phyloP scores from a whole-genome alignment of 2,113 vertebrate species.

The Rhynchomys soricoides region DNA sequence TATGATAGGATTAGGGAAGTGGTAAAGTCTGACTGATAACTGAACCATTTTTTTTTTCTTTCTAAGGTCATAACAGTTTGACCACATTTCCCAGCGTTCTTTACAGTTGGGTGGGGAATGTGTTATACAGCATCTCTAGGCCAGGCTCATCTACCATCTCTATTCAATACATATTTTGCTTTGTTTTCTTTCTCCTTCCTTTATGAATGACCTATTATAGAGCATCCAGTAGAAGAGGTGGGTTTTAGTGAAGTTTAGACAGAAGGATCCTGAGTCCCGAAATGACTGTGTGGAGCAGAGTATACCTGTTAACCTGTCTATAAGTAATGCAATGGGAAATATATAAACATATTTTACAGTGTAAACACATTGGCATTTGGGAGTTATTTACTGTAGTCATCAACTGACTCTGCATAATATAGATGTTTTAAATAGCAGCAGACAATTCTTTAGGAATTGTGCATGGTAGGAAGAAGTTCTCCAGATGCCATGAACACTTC shows the following conservation, averaged over 20 bases:
- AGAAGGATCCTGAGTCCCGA: neutral
- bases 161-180: neutral
- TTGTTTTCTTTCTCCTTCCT: neutral
- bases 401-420: neutral
- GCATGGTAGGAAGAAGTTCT: neutral
- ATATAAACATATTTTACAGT: neutral
- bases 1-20: neutral
- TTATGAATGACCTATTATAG: neutral
- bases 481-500: neutral
- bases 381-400: neutral
- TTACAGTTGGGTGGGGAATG: neutral
- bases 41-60: neutral
- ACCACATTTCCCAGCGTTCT: neutral
- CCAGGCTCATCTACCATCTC: neutral
- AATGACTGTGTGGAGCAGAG: neutral
- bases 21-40: neutral
- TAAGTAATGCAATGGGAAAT: neutral
- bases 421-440: neutral
- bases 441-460: conserved; percentile 23
- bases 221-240: neutral
- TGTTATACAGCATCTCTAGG: neutral
- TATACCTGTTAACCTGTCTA: neutral
- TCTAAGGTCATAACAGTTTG: neutral
- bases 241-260: neutral
- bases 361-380: neutral